Evolutionary conservation across 2,888 invertebrate genomes (phyloP).

Genomic region (Drosophila phalerata): DNA sequence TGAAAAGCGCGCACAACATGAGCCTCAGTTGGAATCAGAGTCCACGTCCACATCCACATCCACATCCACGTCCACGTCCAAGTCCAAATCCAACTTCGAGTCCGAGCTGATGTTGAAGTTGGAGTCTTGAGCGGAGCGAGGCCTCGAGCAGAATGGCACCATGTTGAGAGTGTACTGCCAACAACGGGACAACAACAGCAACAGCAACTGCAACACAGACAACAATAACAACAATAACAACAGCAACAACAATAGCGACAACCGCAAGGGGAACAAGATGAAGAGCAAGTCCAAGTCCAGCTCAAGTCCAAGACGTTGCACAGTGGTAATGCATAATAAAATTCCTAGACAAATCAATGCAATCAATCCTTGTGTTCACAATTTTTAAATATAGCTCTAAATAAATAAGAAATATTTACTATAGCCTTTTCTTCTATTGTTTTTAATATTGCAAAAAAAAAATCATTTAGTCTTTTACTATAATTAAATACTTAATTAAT

Average conservation of each 20-base stretch:
- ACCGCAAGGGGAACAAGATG: slow-evolving; percentile 35
- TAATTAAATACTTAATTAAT: no score
- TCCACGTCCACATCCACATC: no score
- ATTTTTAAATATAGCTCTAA: no score
- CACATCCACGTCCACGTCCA: no score
- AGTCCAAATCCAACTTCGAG: slow-evolving; percentile 12
- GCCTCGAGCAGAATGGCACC: slow-evolving; percentile 69
- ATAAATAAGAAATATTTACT: no score
- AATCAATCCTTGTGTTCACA: no score
- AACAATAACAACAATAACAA: slow-evolving; percentile 54
- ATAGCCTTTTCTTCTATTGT: no score
- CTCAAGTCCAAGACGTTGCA: slow-evolving; percentile 11
- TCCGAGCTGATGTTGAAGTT: slow-evolving; percentile 29
- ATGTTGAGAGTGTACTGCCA: slow-evolving; percentile 69
- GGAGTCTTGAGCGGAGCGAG: slow-evolving; percentile 43
- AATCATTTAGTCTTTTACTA: no score
- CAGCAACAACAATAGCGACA: slow-evolving; percentile 43
- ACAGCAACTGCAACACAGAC: slow-evolving; percentile 37
- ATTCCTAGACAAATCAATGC: background rate
- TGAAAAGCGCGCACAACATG: slow-evolving; percentile 80
- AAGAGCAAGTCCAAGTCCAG: slow-evolving; percentile 23
- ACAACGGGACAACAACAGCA: slow-evolving; percentile 60
- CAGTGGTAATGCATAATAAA: background rate
- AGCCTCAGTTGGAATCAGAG: slow-evolving; percentile 36
- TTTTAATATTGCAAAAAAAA: no score